Conservation (phyloP, 2,113 vertebrate species). For the Lepus timidus region DNA sequence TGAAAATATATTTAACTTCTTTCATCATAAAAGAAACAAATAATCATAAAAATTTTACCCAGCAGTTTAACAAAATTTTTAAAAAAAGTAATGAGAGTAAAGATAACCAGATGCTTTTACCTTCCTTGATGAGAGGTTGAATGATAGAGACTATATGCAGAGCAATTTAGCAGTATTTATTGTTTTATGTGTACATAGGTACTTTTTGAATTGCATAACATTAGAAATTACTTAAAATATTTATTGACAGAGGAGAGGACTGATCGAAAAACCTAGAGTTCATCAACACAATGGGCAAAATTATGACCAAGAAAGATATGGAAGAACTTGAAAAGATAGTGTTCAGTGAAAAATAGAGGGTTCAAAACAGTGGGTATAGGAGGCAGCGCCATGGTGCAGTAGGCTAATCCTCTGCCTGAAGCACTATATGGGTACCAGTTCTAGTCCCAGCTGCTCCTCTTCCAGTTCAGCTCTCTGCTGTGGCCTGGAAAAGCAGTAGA, state of each 20-base stretch:
- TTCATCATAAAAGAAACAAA: slow-evolving; percentile 35
- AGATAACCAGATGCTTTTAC: background rate
- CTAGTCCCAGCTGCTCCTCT: too few relatives aligned
- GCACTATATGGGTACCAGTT: too few relatives aligned
- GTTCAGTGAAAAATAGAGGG: background rate
- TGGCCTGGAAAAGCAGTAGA: too few relatives aligned
- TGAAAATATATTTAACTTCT: slow-evolving; percentile 5
- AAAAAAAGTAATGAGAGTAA: background rate
- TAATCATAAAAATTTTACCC: background rate
- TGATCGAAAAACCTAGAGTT: background rate
- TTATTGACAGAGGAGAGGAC: background rate
- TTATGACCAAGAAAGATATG: background rate
- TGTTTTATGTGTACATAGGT: background rate
- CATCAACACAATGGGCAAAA: background rate
- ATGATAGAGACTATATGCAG: background rate
- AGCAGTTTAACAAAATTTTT: background rate
- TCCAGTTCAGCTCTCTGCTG: too few relatives aligned
- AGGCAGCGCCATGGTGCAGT: too few relatives aligned
- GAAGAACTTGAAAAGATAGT: background rate
- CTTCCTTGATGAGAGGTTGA: background rate
- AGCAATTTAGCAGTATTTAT: background rate
- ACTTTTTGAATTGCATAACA: background rate
- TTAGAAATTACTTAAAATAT: background rate
- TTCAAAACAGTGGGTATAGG: background rate
- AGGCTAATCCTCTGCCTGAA: too few relatives aligned